phyloP scores from a whole-genome alignment of 2,797 vertebrate species.

The Eulemur coronatus region DNA sequence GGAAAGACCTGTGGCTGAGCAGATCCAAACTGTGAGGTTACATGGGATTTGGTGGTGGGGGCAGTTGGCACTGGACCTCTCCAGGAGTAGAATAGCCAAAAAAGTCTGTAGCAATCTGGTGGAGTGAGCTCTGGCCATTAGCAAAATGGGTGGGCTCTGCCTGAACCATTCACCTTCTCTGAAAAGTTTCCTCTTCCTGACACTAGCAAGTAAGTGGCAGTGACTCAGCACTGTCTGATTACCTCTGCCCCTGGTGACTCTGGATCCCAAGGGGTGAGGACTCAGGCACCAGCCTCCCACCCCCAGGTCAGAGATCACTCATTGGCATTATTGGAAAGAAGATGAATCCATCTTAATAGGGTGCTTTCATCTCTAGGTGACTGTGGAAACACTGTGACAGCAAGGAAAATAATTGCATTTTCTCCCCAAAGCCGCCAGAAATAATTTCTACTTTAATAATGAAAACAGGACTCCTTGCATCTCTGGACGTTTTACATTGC shows the following conservation, averaged over 20 bases:
- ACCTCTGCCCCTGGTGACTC: constrained; percentile 6
- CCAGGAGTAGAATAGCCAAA: neutral
- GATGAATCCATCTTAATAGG: constrained; percentile 29
- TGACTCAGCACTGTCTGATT: constrained; percentile 13
- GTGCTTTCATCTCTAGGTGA: constrained; percentile 34
- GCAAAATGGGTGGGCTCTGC: neutral
- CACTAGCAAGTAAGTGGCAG: neutral
- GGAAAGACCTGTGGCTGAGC: neutral
- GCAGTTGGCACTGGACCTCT: too few species aligned
- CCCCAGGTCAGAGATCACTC: neutral
- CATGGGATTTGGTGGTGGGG: accelerated
- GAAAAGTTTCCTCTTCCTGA: neutral
- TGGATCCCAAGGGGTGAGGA: neutral
- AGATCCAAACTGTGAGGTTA: neutral
- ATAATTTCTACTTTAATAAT: constrained; percentile 51
- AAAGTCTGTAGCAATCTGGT: neutral
- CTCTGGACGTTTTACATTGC: constrained; percentile 38
- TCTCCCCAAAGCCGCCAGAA: neutral
- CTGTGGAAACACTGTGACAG: constrained; percentile 37
- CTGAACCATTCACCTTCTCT: neutral
- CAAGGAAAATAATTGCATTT: constrained; percentile 67
- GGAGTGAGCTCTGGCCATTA: neutral
- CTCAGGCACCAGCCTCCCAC: neutral
- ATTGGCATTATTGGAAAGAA: neutral
- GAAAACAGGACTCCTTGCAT: constrained; percentile 59